Evolutionary conservation across 2,113 vertebrate genomes (phyloP).

Genomic region (Crocuta crocuta): DNA sequence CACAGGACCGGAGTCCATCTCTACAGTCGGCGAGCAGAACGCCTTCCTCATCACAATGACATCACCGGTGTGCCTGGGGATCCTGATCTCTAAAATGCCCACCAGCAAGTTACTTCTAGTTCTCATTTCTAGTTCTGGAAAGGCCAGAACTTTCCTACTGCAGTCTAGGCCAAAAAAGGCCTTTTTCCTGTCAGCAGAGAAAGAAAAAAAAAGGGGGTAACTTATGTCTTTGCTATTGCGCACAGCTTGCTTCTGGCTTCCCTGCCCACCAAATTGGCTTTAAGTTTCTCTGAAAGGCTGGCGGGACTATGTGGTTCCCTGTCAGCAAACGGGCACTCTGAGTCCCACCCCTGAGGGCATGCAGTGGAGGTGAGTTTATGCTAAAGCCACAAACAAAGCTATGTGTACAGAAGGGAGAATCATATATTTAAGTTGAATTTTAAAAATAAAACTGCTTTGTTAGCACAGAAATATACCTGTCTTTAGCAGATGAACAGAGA

Average conservation of each 20-base stretch:
- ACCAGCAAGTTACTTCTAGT: background rate
- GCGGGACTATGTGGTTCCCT: background rate
- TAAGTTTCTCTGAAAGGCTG: background rate
- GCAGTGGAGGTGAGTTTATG: background rate
- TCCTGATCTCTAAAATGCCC: background rate
- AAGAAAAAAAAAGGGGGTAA: background rate
- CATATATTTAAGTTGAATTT: background rate
- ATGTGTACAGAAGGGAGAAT: background rate
- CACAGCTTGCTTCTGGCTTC: background rate
- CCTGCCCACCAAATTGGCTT: background rate
- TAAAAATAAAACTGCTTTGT: slow-evolving; percentile 31
- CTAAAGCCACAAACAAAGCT: background rate
- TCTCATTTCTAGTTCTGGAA: background rate
- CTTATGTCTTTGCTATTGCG: background rate
- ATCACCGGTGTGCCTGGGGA: background rate
- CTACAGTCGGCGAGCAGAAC: background rate
- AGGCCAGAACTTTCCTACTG: background rate
- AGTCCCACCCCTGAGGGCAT: background rate
- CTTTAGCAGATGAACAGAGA: background rate
- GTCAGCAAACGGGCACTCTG: background rate
- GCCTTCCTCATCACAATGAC: background rate
- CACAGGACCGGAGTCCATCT: background rate
- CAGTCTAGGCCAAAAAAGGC: background rate
- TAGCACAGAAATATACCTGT: slow-evolving; percentile 25
- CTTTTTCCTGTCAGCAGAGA: background rate